These are phyloP conservation scores for Urocynchramus pylzowi DNA, from an alignment of 2,113 vertebrate species.

Conservation along the genomic window DNA sequence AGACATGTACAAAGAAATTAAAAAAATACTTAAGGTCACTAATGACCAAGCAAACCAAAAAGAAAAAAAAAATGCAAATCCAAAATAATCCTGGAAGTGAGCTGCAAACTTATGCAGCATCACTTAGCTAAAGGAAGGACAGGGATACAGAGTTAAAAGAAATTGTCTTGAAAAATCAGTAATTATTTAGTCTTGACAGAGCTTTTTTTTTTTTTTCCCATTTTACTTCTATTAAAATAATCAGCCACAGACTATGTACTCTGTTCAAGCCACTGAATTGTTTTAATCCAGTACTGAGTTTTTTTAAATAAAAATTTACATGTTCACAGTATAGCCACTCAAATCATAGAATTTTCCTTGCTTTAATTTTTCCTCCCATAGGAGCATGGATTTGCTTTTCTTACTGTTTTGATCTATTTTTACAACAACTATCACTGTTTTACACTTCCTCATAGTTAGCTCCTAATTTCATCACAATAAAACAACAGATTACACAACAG, in stretches of 20 bases:
- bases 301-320: background rate
- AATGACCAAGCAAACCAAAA: background rate
- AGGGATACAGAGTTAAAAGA: background rate
- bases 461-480: constrained; percentile 3
- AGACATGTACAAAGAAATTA: background rate
- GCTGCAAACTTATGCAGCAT: background rate
- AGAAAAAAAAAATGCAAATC: background rate
- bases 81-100: background rate
- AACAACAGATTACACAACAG: constrained; percentile 4
- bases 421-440: background rate
- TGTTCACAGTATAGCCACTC: background rate
- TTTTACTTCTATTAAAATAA: background rate
- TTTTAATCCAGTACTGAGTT: background rate
- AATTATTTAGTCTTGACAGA: background rate
- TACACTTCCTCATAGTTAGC: background rate
- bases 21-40: background rate
- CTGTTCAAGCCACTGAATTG: background rate
- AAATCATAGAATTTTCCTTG: background rate
- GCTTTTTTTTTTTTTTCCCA: background rate
- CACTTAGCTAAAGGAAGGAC: background rate
- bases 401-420: constrained; percentile 36
- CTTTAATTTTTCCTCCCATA: background rate
- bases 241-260: background rate
- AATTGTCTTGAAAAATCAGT: background rate
- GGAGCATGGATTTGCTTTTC: background rate